Evolutionary conservation across 2,888 invertebrate species (phyloP), one percentile per base, ranked within the genome.

Genomic region (Leptinotarsa juncta): DNA sequence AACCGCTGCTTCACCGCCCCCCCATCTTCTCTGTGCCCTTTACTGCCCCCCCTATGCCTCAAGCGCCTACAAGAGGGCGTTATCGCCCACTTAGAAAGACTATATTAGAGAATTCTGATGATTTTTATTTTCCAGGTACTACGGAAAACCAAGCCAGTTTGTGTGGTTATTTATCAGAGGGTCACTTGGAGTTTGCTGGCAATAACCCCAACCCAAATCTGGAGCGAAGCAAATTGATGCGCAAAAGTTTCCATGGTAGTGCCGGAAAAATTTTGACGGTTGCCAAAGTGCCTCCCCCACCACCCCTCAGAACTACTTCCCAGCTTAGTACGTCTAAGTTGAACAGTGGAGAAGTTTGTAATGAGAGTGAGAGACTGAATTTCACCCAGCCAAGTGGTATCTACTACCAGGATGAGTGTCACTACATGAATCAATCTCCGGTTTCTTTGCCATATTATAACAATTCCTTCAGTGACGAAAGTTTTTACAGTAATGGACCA

Each of bases 191-290:
- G 83, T 95, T 93, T 83, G 90, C 91, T 26, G 91, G 91, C 50
- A 86, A 84, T 77, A 90, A 91, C 18, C 92, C 93, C 49, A 95
- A 96, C 87, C 95, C 96, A 0, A 96, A 95, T 86, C 90, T 96
- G 71, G 96, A 96, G 85, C 91, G 95, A 78, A 96, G 96, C 87
- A 94, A 94, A 84, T 89, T 96, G 74, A 96, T 96, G 96, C 90
- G 96, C 81, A 96, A 96, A 85, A 96, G 95, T 86, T 95, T 96
- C 86, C 95, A 96, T 84, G 94, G 95, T 60, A 96, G 95, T 84
- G 93, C 93, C 48, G 94, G 94, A 0, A 94, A 95, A 85, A 93
- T 95, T 82, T 87, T 96, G 77, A 94, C 95, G 18, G 94, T 93
- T 73, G 94, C 95, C 20, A 96, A 96, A 89, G 96, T 96, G 20